Conservation (phyloP, 2,888 invertebrate genomes). For the Papilio demoleus region DNA sequence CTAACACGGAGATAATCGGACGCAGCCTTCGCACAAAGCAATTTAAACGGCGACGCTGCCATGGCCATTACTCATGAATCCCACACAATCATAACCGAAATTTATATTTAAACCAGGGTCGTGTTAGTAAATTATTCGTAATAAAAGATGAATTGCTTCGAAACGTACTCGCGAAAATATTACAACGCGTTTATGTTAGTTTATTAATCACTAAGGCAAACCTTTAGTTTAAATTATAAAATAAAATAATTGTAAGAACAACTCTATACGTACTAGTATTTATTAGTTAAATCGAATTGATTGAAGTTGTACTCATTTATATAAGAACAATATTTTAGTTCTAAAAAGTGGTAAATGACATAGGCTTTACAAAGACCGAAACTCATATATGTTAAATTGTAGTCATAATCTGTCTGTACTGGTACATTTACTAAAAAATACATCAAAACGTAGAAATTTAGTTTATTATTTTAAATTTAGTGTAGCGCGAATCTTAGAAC, state of each 20-base stretch:
- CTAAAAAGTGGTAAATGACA: neutral
- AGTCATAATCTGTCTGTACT: neutral
- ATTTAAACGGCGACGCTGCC: slow-evolving; percentile 46
- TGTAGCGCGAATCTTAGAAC: slow-evolving; percentile 4
- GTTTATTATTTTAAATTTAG: too few relatives aligned
- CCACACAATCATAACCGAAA: slow-evolving; percentile 51
- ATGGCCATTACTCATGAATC: slow-evolving; percentile 59
- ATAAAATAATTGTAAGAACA: too few relatives aligned
- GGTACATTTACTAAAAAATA: neutral
- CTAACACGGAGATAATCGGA: slow-evolving; percentile 47
- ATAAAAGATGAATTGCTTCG: slow-evolving; percentile 28
- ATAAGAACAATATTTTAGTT: neutral
- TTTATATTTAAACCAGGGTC: slow-evolving; percentile 41
- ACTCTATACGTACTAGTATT: too few relatives aligned
- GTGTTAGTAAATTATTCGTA: slow-evolving; percentile 28
- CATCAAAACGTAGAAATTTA: neutral
- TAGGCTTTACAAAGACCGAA: neutral
- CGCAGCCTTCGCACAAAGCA: slow-evolving; percentile 51
- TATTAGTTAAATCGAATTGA: neutral
- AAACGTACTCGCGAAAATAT: neutral
- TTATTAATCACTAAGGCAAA: neutral
- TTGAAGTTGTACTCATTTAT: neutral
- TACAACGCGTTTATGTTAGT: neutral
- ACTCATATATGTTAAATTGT: neutral
- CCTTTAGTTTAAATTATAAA: neutral